These are phyloP conservation scores for Cantharis rustica DNA, from an alignment of 2,888 invertebrate genomes.

Conservation along the genomic window DNA sequence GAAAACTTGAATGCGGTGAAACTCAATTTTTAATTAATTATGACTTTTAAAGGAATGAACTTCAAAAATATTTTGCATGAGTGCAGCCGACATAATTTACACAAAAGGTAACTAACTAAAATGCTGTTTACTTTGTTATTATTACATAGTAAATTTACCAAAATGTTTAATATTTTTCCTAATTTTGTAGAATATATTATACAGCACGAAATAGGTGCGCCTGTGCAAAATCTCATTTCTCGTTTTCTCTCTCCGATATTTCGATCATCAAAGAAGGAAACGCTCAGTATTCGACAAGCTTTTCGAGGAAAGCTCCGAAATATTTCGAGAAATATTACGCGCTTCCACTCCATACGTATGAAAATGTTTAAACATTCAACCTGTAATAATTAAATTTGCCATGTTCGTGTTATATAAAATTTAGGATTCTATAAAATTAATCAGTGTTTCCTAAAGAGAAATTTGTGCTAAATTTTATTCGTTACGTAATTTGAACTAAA, in stretches of 20 bases:
- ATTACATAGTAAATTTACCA: not conserved
- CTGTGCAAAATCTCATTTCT: conserved; percentile 19
- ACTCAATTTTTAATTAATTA: not conserved
- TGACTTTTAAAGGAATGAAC: not conserved
- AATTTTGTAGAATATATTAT: not conserved
- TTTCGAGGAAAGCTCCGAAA: conserved; percentile 14
- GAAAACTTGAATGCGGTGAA: not conserved
- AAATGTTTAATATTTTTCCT: not conserved
- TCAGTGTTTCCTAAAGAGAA: not conserved
- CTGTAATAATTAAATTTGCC: not conserved
- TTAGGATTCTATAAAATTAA: not conserved
- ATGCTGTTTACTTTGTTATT: not conserved
- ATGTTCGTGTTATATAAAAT: not conserved
- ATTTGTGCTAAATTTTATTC: not conserved
- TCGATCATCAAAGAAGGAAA: conserved; percentile 9
- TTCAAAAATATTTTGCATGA: not conserved
- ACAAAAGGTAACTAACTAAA: not conserved
- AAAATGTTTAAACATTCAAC: not conserved
- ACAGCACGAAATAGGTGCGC: conserved; percentile 8
- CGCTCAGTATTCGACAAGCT: conserved; percentile 27
- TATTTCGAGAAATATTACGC: not conserved
- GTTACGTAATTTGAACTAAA: not conserved
- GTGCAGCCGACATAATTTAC: not conserved
- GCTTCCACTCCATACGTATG: not conserved
- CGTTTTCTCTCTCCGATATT: conserved; percentile 10